Conservation (phyloP, 2,113 vertebrate species). For the Indicator indicator region DNA sequence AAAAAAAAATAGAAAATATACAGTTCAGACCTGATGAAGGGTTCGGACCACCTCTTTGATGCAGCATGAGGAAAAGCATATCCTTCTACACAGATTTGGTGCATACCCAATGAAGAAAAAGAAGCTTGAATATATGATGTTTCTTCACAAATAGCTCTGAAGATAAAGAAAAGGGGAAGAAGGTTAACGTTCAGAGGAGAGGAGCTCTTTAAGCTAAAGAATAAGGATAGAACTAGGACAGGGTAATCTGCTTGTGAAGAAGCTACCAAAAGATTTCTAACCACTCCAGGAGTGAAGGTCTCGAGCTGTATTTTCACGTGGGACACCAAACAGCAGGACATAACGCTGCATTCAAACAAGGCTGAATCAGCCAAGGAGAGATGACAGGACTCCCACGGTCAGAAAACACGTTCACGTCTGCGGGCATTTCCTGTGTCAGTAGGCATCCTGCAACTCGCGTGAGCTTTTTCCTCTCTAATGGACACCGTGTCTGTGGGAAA, state of each 20-base stretch:
- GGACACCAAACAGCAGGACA: not conserved
- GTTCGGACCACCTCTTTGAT: not conserved
- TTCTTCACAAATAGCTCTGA: not conserved
- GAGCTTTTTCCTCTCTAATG: too few species aligned
- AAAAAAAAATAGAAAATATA: not conserved
- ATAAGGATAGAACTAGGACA: not conserved
- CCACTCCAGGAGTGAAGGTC: not conserved
- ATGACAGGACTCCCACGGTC: not conserved
- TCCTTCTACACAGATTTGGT: not conserved
- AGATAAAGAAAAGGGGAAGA: not conserved
- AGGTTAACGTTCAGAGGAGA: not conserved
- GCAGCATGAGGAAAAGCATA: not conserved
- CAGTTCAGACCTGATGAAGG: not conserved
- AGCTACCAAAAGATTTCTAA: not conserved
- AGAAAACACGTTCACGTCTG: rapidly evolving
- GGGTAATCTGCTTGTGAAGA: not conserved
- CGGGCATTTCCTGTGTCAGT: rapidly evolving
- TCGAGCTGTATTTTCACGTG: rapidly evolving
- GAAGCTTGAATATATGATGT: rapidly evolving
- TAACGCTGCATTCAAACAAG: rapidly evolving
- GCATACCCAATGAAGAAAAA: not conserved
- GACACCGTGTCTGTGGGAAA: not conserved
- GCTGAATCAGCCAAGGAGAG: not conserved
- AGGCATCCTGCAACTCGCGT: not conserved
- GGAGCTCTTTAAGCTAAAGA: not conserved